Evolutionary conservation across 2,797 vertebrate genomes (phyloP).

Genomic region (Anomalospiza imberbis): DNA sequence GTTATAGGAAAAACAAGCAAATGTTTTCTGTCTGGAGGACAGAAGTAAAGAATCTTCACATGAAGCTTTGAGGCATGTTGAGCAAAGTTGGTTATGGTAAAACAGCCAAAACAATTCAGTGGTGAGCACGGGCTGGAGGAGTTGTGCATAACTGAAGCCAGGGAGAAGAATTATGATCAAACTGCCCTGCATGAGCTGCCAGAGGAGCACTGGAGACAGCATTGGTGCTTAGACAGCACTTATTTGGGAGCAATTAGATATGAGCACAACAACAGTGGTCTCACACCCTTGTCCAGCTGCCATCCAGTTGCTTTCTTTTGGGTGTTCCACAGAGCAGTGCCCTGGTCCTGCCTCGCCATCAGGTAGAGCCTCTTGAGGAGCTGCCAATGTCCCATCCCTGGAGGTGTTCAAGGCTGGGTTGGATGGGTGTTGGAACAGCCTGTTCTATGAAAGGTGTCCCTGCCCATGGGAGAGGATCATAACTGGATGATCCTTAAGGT

Average conservation of each 20-base stretch:
- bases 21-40: not conserved
- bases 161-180: not conserved
- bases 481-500: not conserved
- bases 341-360: not conserved
- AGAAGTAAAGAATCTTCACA: not conserved
- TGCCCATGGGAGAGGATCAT: not conserved
- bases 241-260: accelerated
- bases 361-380: not conserved
- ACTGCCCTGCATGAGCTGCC: accelerated
- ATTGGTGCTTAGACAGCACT: accelerated
- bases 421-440: not conserved
- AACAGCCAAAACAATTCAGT: not conserved
- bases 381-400: not conserved
- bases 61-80: not conserved
- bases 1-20: not conserved
- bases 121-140: accelerated
- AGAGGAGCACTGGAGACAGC: not conserved
- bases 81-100: not conserved
- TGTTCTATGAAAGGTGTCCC: not conserved
- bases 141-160: not conserved
- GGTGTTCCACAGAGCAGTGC: not conserved
- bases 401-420: not conserved
- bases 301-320: not conserved
- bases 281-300: not conserved
- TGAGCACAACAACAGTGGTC: not conserved